Evolutionary conservation across 2,113 vertebrate genomes (phyloP).

Genomic region (Steatornis caripensis): DNA sequence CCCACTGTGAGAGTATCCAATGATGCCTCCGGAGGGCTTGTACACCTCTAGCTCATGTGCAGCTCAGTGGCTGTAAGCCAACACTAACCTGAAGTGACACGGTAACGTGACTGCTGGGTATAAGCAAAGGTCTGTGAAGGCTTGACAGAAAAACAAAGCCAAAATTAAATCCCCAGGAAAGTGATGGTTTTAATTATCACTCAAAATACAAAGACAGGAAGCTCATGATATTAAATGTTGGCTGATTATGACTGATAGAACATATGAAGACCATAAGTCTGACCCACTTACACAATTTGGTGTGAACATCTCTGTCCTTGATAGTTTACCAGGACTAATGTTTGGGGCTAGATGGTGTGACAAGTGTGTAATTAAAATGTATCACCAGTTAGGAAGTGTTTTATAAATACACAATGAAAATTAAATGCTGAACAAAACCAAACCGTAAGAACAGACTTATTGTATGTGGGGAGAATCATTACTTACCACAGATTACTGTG

Average conservation of each 20-base stretch:
- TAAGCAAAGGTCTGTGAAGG: not conserved
- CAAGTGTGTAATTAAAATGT: not conserved
- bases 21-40: not conserved
- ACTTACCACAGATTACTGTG: not conserved
- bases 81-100: not conserved
- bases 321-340: not conserved
- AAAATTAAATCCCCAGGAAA: not conserved
- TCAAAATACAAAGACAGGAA: not conserved
- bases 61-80: not conserved
- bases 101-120: not conserved
- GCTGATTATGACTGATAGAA: not conserved
- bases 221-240: not conserved
- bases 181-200: not conserved
- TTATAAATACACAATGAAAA: not conserved
- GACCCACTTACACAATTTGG: not conserved
- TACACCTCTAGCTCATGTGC: not conserved
- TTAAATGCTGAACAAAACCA: not conserved
- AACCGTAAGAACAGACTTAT: not conserved
- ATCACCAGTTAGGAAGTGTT: rapidly evolving
- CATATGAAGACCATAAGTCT: rapidly evolving
- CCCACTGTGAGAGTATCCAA: rapidly evolving
- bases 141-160: not conserved
- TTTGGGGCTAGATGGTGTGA: not conserved
- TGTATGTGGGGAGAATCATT: not conserved
- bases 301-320: not conserved